Base-by-base conservation (phyloP, 1,140 invertebrate species). In the Nasonia vitripennis region DNA sequence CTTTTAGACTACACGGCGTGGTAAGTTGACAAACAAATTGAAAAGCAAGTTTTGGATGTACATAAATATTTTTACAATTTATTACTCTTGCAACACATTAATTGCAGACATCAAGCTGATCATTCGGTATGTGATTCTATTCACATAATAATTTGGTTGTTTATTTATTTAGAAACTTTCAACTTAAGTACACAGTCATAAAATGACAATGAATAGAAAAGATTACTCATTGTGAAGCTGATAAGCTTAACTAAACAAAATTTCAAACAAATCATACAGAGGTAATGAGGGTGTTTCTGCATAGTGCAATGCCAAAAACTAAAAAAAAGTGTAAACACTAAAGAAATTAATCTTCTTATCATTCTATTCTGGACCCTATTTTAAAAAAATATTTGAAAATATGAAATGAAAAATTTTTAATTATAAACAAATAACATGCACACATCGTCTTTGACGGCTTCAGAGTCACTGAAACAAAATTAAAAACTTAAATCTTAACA, bases 391-490 rank as follows among this genome's bases (percentile, higher is more conserved):
- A 84, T 1, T 78, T 41, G 12, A 27, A 84, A 51, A 70, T 70
- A 70, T 67, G 5, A 84, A 70, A 81, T 20, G 74, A 82, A 86
- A 86, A 82, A 78, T 71, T 55, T 77, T 79, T 77, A 77, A 48
- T 77, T 70, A 77, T 77, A 74, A 85, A 82, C 62, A 74, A 78
- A 78, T 78, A 34, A 55, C 84, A 82, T 86, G 85, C 85, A 86
- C 17, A 78, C 41, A 78, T 83, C 31, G 17, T 81, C 34, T 75
- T 9, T 45, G 41, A 78, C 85, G 2, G 80, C 62, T 71, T 62
- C 67, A 45, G 51, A 45, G 27, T n/a, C 34, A 41, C 85, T 86
- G 85, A 86, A 88, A 88, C 37, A 87, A 85, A 37, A 86, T 79
- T 79, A 82, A 68, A 86, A 86, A 45, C 23, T 81, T 48, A 48